A percentile compares a stretch with the other conserved stretches of the same genome.
Evolutionary conservation across 2,888 invertebrate genomes (phyloP).

Genomic region (Brassicogethes aeneus): DNA sequence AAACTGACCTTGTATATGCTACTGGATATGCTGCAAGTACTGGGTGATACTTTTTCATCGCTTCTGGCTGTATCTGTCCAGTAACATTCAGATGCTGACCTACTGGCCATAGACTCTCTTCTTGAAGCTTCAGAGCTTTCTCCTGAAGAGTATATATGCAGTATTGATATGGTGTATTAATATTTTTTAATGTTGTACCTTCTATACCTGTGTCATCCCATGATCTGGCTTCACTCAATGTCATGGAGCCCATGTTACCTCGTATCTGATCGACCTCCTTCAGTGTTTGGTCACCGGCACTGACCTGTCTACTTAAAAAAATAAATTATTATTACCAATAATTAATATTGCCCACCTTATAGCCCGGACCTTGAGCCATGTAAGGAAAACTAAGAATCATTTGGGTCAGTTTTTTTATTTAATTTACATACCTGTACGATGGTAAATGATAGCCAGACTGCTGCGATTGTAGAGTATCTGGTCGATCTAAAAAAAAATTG

Average conservation of each 20-base stretch:
- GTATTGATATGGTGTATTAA: no score
- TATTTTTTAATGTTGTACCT: conserved; percentile 19
- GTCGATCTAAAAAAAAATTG: no score
- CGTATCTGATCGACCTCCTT: conserved; percentile 27
- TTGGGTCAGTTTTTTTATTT: no score
- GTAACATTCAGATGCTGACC: conserved; percentile 29
- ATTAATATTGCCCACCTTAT: no score
- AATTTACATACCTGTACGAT: no score
- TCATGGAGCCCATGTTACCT: conserved; percentile 43
- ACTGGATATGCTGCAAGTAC: conserved; percentile 32
- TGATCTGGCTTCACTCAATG: conserved; percentile 44
- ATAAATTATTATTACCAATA: no score
- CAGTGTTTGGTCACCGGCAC: conserved; percentile 33
- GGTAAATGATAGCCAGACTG: no score
- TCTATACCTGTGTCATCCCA: conserved; percentile 40
- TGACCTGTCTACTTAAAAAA: conserved; percentile 29
- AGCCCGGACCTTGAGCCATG: no score
- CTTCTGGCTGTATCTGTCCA: conserved; percentile 24
- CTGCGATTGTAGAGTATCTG: no score
- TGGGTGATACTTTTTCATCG: conserved; percentile 35
- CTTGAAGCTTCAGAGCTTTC: conserved; percentile 29
- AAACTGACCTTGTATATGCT: conserved; percentile 29
- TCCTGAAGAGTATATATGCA: no score
- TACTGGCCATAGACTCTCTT: conserved; percentile 33
- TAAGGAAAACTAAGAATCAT: no score